Evolutionary conservation across 2,113 vertebrate genomes (phyloP).

Genomic region (Calidris pygmaea): DNA sequence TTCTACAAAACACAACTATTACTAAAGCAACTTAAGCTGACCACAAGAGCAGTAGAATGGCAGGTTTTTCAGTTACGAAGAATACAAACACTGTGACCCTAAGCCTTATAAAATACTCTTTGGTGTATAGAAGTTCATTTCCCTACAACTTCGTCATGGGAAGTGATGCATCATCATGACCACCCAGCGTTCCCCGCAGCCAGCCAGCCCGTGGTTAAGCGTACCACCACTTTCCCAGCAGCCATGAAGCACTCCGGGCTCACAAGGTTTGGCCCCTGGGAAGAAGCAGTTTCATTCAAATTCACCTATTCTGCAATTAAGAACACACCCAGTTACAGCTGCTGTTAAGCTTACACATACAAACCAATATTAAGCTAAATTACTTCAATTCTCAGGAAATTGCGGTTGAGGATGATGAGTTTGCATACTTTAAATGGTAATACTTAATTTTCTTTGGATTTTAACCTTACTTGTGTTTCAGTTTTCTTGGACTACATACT

Average conservation of each 20-base stretch:
- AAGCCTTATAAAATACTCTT: background rate
- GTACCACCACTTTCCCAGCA: background rate
- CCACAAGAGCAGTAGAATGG: background rate
- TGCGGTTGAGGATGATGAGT: background rate
- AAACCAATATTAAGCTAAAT: background rate
- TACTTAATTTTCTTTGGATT: background rate
- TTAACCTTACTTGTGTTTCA: background rate
- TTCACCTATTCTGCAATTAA: background rate
- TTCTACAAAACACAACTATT: background rate
- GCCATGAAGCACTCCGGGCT: background rate
- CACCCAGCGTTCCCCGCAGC: background rate
- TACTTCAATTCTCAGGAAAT: background rate
- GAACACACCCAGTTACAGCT: background rate
- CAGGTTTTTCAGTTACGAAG: background rate
- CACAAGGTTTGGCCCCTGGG: background rate
- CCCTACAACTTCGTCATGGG: background rate
- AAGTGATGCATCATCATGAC: background rate
- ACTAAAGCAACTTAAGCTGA: background rate
- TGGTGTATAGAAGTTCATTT: background rate
- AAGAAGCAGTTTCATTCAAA: background rate
- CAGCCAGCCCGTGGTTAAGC: background rate
- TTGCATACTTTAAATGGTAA: background rate
- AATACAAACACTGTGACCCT: background rate
- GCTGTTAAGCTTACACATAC: background rate
- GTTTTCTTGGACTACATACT: background rate